Evolutionary conservation across 2,888 invertebrate genomes (phyloP), one percentile per base, ranked within the genome.

Genomic region (Augochlorella aurata): DNA sequence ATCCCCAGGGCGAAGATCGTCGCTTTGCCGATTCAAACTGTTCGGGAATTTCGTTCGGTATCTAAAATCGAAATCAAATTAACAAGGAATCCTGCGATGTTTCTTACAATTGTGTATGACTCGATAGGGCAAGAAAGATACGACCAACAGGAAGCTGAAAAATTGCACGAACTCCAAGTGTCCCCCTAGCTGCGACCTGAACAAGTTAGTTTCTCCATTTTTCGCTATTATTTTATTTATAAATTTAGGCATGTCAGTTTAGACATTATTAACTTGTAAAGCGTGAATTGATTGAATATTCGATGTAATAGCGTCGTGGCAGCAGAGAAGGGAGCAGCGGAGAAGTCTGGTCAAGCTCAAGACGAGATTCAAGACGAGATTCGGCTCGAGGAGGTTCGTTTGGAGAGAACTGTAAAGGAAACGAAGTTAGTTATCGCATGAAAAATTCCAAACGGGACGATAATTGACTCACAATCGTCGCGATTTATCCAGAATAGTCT

Each of bases 1-100:
- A 88, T 88, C 78, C 88, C 88, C 12, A 84, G 88, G 5, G 79
- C 77, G 12, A 88, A 80, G 29, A 50, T 73, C 0, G 54, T 68
- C 14, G 67, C 44, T 18, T 70, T 73, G 24, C 69, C 72, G 1
- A 29, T 63, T 44, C 54, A 73, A 8, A 74, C 66, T 9, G 9
- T 52, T n/a, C 58, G 71, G 3, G 74, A 78, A 49, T 50, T 50
- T 4, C 54, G 73, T 14, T 9, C 61, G 79, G 83, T 83, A 83
- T 21, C 24, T 24, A 10, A 10, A 38, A 21, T 58, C 10, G 8
- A 21, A 45, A 10, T 18, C 9, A 24, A 3, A 29, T 29, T 49
- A n/a, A 12, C 0, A 18, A 8, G 18, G 12, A 49, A 0, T 8
- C 14, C 38, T 49, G 16, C 18, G 16, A 16, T 18, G 18, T 16